Evolutionary conservation across 1,140 invertebrate genomes (phyloP), one percentile per base, ranked within the genome.

Genomic region (Archegozetes longisetosus): DNA sequence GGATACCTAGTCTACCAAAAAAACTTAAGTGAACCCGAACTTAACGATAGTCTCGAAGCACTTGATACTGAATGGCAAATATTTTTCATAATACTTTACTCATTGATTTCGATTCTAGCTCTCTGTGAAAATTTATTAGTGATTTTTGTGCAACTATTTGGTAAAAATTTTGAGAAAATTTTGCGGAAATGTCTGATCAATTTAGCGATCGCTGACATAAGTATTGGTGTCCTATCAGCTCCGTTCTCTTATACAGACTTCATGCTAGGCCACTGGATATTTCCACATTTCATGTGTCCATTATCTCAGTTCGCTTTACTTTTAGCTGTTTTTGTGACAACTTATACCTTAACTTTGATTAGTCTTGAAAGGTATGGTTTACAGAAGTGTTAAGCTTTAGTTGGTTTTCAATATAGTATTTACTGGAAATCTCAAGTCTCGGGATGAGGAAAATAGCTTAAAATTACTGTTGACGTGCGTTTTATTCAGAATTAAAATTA

Each of bases 161-260:
- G 70, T 2, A 69, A 68, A 54, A 65, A 70, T 61, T 73, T 67
- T 9, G 67, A 67, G 0, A 57, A 65, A 32, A 68, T 70, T 25
- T 55, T 74, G 3, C 63, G 70, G 29, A 68, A 66, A 4, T 74
- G 72, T 58, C 68, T 74, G 3, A 68, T 74, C 56, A 74, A 74
- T 62, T 59, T 74, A 49, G 71, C 73, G 0, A 62, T 72, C 12
- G 70, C 71, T n/a, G 73, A 74, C 53, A 66, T 74, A 32, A 68
- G 67, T 28, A 73, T 74, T 72, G 70, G 1, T 74, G 74, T 64
- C 73, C 73, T n/a, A n/a, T n/a, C n/a, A n/a, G n/a, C n/a, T n/a
- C n/a, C n/a, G n/a, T n/a, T n/a, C n/a, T n/a, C n/a, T 3, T 74
- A 73, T 57, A 73, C 72, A 12, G 68, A 69, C 64, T 74, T 72